Conservation (phyloP, 35 echinoderm and acorn worm species). For the Stichopus chloronotus region DNA sequence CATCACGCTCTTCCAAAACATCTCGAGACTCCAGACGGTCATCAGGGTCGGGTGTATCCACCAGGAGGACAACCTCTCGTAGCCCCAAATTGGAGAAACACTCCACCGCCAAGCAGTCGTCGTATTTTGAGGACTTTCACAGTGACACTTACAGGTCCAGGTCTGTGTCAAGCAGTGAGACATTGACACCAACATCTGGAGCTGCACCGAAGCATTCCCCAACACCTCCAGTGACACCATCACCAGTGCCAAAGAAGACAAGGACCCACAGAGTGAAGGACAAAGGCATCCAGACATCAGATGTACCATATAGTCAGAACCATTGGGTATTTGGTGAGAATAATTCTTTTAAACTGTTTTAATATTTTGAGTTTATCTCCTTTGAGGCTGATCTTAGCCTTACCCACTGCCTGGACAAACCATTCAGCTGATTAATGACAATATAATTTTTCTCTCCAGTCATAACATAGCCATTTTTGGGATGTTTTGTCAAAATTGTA, state of each 20-base stretch:
- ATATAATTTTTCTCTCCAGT: too few species aligned
- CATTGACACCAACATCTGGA: background rate
- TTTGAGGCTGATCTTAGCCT: background rate
- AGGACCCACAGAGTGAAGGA: constrained; percentile 13
- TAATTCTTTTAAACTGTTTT: background rate
- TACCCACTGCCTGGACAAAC: background rate
- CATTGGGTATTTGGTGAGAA: constrained; percentile 51
- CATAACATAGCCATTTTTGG: too few species aligned
- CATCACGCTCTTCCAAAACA: background rate
- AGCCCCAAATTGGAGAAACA: background rate
- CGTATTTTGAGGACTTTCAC: constrained; percentile 41
- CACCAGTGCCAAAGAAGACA: constrained; percentile 10
- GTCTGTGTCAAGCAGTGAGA: constrained; percentile 22
- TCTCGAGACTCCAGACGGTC: constrained; percentile 2
- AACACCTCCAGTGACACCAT: constrained; percentile 20
- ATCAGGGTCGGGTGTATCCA: background rate
- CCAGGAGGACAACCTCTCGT: background rate
- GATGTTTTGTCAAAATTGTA: too few species aligned
- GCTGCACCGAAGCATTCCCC: constrained; percentile 28
- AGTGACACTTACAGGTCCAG: background rate
- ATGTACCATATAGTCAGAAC: background rate
- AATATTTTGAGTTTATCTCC: background rate
- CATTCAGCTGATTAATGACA: too few species aligned
- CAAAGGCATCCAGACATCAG: constrained; percentile 24
- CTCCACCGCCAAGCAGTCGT: background rate